Base-by-base conservation (phyloP, 2,888 invertebrate genomes). In the Ophion slaviceki region DNA sequence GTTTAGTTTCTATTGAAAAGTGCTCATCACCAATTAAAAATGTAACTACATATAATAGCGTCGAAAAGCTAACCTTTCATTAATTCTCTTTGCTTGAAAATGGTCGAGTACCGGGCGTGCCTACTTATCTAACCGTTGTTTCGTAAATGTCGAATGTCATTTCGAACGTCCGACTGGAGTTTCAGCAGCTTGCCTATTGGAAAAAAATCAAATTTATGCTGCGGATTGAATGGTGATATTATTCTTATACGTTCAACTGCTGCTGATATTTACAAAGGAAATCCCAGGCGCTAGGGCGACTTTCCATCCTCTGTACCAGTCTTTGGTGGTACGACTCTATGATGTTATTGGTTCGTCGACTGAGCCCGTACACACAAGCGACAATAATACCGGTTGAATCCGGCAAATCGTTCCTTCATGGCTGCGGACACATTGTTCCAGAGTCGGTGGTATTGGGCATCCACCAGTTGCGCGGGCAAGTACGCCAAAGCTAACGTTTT, bases 281-380 rank as follows among this genome's bases (percentile, higher is more conserved):
- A 59, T 83, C 83, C 78, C 83, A 83, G 6, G 83, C 59, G 17
- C 74, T 68, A 8, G 83, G 83, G 11, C 67, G 59, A 17, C 24
- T 17, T 36, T 72, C 61, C 72, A 83, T 64, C 53, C 45, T n/a
- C n/a, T 83, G 83, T 7, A 47, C 45, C 2, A 83, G 20, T 67
- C 78, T 24, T 28, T 67, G 74, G 40, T 83, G 83, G 20, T 83
- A 79, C 0, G 83, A 83, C 32, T 83, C 78, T 8, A 82, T 71
- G 0, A 77, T 64, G 2, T 82, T 82, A 17, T 82, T 82, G 1
- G 82, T 82, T 2, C 77, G 67, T 2, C 67, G 62, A 28, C 83
- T 36, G 6, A 83, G 61, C 8, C 78, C 83, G 20, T 78, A 78
- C 1, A 78, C 78, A 32, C 78, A 75, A 84, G 0, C 79, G 62